Conservation (phyloP, 2,113 vertebrate genomes). For the Acanthochromis polyacanthus region DNA sequence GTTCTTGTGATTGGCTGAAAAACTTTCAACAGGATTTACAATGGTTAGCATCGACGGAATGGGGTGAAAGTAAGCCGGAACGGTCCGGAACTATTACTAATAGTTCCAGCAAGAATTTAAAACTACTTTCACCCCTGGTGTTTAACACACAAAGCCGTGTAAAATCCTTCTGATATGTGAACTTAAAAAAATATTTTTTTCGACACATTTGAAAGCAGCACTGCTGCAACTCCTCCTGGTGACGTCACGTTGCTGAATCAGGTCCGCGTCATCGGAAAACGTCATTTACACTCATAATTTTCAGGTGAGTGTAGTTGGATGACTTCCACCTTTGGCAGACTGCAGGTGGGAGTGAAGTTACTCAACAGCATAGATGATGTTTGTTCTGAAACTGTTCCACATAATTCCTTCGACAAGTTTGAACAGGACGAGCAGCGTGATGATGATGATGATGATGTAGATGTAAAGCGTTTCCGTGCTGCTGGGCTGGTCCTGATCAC, state of each 20-base stretch:
- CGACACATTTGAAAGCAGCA: background rate
- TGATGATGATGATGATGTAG: background rate
- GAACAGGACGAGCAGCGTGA: constrained; percentile 15
- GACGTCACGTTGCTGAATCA: constrained; percentile 47
- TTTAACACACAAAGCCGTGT: no score
- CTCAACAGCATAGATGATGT: constrained; percentile 1
- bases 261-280: constrained; percentile 9
- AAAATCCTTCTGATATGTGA: no score
- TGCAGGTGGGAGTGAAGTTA: background rate
- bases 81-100: no score
- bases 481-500: background rate
- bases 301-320: constrained; percentile 56
- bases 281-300: constrained; percentile 42
- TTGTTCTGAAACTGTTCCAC: background rate
- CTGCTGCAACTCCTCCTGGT: no score
- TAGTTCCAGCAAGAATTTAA: no score
- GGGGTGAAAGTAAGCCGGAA: no score
- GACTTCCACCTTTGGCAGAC: background rate
- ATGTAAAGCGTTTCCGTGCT: background rate
- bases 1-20: no score
- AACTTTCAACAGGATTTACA: no score
- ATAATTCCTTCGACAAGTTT: constrained; percentile 23
- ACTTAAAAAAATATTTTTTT: no score
- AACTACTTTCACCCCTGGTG: no score
- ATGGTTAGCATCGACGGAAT: no score